Evolutionary conservation across 2,888 invertebrate genomes (phyloP), one percentile per base, ranked within the genome.

Genomic region (Trichopoda pennipes): DNA sequence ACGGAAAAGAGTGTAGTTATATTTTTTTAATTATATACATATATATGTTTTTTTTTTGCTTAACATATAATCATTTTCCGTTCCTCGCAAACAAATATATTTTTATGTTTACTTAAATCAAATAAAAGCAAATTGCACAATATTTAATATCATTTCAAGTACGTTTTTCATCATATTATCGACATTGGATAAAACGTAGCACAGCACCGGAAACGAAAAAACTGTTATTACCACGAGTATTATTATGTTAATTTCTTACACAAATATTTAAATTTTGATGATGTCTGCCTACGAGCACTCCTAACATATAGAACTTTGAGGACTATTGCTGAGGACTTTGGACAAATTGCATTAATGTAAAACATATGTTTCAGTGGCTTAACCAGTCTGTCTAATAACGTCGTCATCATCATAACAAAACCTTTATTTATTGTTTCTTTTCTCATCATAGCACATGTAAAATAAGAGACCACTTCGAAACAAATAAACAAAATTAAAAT

Each of bases 171-270:
- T 79, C 55, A 77, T 19, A 23, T 55, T 77, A 63, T 56, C 55
- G 70, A 63, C 63, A 74, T n/a, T n/a, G n/a, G n/a, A n/a, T n/a
- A n/a, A n/a, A n/a, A n/a, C n/a, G n/a, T n/a, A n/a, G n/a, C n/a
- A 51, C 77, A 83, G 83, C 84, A 86, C 86, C 85, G 86, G 85
- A 87, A 86, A 85, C 81, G 75, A 61, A 77, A 76, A 84, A 83
- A 76, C 66, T 84, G 81, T 76, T 64, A 75, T 49, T 79, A 79
- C 81, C 85, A 6, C 16, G 28, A n/a, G 1, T 49, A 85, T 87
- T 86, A 86, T 86, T 87, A 87, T 87, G 87, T 85, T 86, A 87
- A 87, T 86, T 85, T 79, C 58, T 72, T 68, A 16, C 78, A 66
- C 66, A 78, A 82, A 75, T 58, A 58, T 74, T 78, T 74, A 66